Evolutionary conservation across 1,140 invertebrate genomes (phyloP).

Genomic region (Bombus fervidus): DNA sequence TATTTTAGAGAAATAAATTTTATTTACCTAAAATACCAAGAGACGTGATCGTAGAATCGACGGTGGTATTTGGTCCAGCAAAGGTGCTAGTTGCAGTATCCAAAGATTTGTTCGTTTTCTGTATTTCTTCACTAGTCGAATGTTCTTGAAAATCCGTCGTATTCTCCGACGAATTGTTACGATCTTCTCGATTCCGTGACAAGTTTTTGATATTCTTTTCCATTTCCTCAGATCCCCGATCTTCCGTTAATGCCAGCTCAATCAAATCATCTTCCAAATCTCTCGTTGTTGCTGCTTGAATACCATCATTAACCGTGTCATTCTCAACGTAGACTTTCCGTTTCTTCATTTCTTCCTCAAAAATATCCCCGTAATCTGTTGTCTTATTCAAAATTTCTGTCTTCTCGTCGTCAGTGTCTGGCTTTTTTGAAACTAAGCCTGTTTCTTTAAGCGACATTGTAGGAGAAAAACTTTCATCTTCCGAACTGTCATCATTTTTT

Average conservation of each 20-base stretch:
- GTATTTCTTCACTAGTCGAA: neutral
- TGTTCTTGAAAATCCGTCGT: conserved; percentile 26
- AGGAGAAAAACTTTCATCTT: conserved; percentile 22
- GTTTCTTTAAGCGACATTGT: conserved; percentile 36
- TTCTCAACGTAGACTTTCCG: conserved; percentile 35
- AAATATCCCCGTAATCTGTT: conserved; percentile 40
- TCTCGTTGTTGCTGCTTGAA: conserved; percentile 19
- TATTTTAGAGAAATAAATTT: neutral
- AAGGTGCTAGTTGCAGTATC: conserved; percentile 4
- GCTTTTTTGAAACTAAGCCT: conserved; percentile 8
- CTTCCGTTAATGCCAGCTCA: conserved; percentile 31
- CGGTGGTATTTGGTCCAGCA: conserved; percentile 8
- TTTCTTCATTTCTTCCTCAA: conserved; percentile 54
- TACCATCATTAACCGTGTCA: conserved; percentile 42
- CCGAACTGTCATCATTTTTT: conserved; percentile 12
- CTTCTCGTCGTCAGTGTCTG: neutral
- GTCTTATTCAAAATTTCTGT: conserved; percentile 34
- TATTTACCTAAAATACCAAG: conserved; percentile 64
- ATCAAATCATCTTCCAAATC: conserved; percentile 41
- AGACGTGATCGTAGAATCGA: conserved; percentile 37
- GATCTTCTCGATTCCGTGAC: conserved; percentile 26
- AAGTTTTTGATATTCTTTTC: conserved; percentile 27
- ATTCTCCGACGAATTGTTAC: conserved; percentile 2
- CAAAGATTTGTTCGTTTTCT: conserved; percentile 21
- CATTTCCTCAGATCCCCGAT: neutral